Conservation (phyloP, 2,113 vertebrate genomes). For the Dolichotis patagonum region DNA sequence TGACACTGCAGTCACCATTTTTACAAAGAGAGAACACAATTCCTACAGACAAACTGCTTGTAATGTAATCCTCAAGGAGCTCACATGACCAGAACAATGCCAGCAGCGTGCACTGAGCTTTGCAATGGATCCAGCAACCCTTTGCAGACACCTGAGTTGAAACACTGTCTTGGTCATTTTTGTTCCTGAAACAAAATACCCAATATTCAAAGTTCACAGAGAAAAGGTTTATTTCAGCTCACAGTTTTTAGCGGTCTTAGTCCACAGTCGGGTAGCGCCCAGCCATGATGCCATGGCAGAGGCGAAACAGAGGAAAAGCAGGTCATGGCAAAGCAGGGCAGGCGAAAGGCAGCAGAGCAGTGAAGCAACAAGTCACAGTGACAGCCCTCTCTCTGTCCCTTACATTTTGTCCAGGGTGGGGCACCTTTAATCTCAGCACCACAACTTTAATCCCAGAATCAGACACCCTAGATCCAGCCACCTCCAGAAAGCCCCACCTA, state of each 20-base stretch:
- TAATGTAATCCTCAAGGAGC: not conserved
- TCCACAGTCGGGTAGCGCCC: not conserved
- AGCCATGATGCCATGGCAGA: not conserved
- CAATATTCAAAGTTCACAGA: not conserved
- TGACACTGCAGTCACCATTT: not conserved
- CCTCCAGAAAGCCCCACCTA: not conserved
- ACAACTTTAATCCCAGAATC: not conserved
- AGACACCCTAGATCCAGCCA: not conserved
- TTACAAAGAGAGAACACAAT: slow-evolving; percentile 18
- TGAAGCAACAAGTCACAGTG: too few relatives aligned
- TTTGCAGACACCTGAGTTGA: too few relatives aligned
- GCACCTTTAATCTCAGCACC: not conserved
- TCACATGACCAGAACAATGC: not conserved
- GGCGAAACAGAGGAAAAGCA: not conserved
- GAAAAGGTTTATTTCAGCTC: not conserved
- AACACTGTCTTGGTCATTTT: not conserved
- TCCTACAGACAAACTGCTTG: slow-evolving; percentile 2
- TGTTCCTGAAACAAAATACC: not conserved
- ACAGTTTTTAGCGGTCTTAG: not conserved
- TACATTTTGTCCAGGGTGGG: not conserved
- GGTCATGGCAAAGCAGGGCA: too few relatives aligned
- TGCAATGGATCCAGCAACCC: too few relatives aligned
- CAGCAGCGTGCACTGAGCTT: not conserved
- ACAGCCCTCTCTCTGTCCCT: not conserved
- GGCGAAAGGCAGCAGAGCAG: too few relatives aligned